Evolutionary conservation across 2,797 vertebrate genomes (phyloP).

Genomic region (Emydoidea blandingii): DNA sequence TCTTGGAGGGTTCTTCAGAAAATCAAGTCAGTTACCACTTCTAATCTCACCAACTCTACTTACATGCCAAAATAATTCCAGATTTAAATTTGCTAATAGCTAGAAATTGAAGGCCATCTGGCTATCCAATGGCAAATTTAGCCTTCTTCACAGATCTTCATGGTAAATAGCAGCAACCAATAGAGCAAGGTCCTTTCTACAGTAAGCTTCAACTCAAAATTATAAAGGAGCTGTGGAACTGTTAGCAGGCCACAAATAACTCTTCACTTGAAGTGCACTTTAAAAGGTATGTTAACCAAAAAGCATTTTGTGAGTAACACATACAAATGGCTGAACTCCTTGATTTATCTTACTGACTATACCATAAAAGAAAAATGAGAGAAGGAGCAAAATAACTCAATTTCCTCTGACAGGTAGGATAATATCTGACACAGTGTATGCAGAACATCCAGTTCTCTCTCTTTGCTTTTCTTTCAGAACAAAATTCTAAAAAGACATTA

Average conservation of each 20-base stretch:
- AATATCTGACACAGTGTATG: not conserved
- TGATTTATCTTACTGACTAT: not conserved
- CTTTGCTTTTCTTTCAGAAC: not conserved
- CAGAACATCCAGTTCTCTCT: not conserved
- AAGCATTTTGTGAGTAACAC: not conserved
- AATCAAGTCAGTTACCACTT: not conserved
- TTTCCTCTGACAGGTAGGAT: not conserved
- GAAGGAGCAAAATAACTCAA: not conserved
- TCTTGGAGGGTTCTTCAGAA: not conserved
- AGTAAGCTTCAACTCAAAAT: not conserved
- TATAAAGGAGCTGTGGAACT: not conserved
- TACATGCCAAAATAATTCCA: no score
- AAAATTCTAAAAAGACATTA: not conserved
- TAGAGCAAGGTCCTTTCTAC: not conserved
- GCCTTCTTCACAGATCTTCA: not conserved
- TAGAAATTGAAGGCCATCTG: not conserved
- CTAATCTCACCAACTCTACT: not conserved
- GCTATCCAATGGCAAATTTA: not conserved
- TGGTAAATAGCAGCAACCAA: not conserved
- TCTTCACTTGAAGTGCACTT: not conserved
- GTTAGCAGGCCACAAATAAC: not conserved
- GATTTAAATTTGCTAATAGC: not conserved
- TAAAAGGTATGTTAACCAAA: not conserved
- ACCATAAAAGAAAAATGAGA: not conserved
- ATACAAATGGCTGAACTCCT: not conserved